These are phyloP conservation scores for Lasioglossum albipes DNA, from an alignment of 1,140 invertebrate species.

Conservation along the genomic window DNA sequence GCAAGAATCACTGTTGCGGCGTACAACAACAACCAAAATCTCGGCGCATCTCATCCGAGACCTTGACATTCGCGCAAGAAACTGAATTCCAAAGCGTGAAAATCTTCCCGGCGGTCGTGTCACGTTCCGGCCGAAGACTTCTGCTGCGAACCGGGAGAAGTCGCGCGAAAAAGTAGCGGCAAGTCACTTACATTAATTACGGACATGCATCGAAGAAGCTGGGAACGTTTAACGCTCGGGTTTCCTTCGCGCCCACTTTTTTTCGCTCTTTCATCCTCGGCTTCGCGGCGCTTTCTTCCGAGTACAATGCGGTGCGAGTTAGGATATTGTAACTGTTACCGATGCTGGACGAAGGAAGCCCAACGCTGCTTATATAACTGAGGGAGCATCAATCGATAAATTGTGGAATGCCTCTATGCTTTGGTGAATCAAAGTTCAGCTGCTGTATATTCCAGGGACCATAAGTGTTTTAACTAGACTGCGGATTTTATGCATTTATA, in stretches of 20 bases:
- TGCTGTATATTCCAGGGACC: too few relatives aligned
- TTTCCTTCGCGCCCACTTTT: not conserved
- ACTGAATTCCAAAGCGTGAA: slow-evolving; percentile 18
- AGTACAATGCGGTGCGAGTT: not conserved
- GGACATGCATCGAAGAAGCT: slow-evolving; percentile 24
- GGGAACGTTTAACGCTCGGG: slow-evolving; percentile 3
- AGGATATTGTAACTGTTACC: not conserved
- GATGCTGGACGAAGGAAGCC: too few relatives aligned
- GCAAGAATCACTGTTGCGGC: not conserved
- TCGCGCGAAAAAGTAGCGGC: slow-evolving; percentile 24
- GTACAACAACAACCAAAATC: not conserved
- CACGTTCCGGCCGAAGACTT: not conserved
- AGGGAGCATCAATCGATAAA: too few relatives aligned
- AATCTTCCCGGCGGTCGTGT: not conserved
- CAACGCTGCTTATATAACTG: not conserved
- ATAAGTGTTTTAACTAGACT: too few relatives aligned
- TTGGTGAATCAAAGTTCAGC: too few relatives aligned
- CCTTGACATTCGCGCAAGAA: slow-evolving; percentile 37
- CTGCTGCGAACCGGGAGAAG: not conserved
- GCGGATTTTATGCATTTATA: too few relatives aligned
- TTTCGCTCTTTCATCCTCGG: not conserved
- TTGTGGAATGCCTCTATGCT: too few relatives aligned
- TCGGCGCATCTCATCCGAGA: not conserved
- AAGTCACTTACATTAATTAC: slow-evolving; percentile 49
- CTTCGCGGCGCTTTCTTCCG: not conserved